phyloP scores from a whole-genome alignment of 2,113 vertebrate genomes.

The Nymphicus hollandicus region DNA sequence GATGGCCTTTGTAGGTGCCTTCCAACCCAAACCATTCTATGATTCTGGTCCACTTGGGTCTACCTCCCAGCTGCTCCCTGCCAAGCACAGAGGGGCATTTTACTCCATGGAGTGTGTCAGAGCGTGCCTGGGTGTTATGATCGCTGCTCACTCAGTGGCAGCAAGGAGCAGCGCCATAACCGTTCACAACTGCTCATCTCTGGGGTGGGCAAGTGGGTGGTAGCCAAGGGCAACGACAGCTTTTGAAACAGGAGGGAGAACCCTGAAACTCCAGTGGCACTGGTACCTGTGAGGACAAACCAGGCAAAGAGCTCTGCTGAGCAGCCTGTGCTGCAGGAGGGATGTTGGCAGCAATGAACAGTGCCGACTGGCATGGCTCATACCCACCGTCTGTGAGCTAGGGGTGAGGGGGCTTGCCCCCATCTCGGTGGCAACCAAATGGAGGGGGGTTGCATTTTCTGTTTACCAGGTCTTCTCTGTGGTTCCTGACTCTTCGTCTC shows the following conservation, averaged over 20 bases:
- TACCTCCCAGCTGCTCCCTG: neutral
- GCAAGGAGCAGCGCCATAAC: neutral
- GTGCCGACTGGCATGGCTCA: neutral
- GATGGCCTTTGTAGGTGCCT: neutral
- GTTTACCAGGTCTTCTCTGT: neutral
- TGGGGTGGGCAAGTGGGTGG: neutral
- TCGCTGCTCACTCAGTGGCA: rapidly evolving
- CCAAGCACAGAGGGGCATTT: neutral
- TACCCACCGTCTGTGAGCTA: rapidly evolving
- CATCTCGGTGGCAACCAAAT: neutral
- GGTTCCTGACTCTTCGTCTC: neutral
- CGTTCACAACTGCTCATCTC: neutral
- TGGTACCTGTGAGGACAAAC: neutral
- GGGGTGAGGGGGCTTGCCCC: rapidly evolving
- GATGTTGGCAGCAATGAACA: neutral
- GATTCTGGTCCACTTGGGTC: neutral
- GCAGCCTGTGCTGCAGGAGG: neutral
- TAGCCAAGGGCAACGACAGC: neutral
- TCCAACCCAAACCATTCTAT: neutral
- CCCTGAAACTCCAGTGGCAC: neutral
- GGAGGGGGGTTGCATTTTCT: neutral
- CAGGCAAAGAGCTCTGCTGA: neutral
- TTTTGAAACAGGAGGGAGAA: neutral
- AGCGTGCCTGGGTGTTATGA: rapidly evolving
- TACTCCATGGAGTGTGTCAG: neutral